Conservation (phyloP, 2,113 vertebrate genomes). For the Bubo scandiacus region DNA sequence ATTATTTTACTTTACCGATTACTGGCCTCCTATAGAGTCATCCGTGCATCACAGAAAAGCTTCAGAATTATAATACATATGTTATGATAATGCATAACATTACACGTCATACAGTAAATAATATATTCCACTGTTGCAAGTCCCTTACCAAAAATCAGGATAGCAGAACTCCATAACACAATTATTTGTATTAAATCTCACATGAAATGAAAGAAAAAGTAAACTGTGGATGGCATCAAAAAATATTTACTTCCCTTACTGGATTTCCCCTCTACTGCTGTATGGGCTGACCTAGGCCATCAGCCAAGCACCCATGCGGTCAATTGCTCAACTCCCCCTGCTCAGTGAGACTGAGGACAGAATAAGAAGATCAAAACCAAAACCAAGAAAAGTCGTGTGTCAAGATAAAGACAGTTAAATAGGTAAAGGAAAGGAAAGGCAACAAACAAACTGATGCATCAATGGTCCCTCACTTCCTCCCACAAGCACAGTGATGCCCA, state of each 20-base stretch:
- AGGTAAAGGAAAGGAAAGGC: neutral
- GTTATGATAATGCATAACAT: neutral
- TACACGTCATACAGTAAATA: neutral
- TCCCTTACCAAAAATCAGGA: neutral
- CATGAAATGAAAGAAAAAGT: neutral
- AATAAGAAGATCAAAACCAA: neutral
- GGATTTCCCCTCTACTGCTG: neutral
- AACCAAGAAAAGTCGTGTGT: neutral
- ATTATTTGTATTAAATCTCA: neutral
- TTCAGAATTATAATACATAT: neutral
- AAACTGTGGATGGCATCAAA: neutral
- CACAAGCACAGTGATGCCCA: neutral
- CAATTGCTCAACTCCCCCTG: accelerated
- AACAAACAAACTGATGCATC: neutral
- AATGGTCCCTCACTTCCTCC: neutral
- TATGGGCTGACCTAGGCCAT: neutral
- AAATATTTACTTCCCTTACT: neutral
- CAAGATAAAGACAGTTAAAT: neutral
- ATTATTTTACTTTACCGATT: neutral
- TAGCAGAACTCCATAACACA: neutral
- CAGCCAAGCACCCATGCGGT: neutral
- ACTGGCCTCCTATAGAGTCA: neutral
- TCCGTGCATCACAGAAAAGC: neutral
- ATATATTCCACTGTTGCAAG: neutral
- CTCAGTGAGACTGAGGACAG: neutral